Conservation (phyloP, 2,888 invertebrate species). For the Chorisops tibialis region DNA sequence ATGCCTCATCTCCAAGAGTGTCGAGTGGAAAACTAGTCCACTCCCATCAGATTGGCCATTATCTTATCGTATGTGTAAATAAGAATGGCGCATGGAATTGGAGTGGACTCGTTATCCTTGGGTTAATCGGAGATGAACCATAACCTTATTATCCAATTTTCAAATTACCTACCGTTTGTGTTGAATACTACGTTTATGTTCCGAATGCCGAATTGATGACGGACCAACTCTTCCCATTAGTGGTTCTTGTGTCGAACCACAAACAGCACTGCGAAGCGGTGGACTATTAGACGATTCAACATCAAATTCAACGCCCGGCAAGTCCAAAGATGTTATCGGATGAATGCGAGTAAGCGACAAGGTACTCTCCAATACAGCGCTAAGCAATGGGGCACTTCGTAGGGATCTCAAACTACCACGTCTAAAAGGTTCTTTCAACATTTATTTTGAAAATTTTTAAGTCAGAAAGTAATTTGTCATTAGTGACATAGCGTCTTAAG, state of each 20-base stretch:
- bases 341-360: constrained; percentile 52
- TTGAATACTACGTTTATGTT: constrained; percentile 46
- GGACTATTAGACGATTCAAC: constrained; percentile 43
- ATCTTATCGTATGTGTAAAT: too few relatives aligned
- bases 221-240: constrained; percentile 44
- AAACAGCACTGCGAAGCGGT: constrained; percentile 43
- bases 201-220: constrained; percentile 44
- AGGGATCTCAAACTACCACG: constrained; percentile 54
- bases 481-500: too few relatives aligned
- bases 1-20: too few relatives aligned
- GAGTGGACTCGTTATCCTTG: too few relatives aligned
- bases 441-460: constrained; percentile 43
- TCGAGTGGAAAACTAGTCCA: too few relatives aligned
- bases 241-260: constrained; percentile 37
- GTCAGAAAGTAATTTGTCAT: too few relatives aligned
- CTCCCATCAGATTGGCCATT: too few relatives aligned
- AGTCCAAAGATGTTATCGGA: constrained; percentile 51
- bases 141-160: too few relatives aligned
- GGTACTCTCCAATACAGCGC: constrained; percentile 52
- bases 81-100: too few relatives aligned
- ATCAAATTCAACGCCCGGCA: constrained; percentile 51
- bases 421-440: constrained; percentile 51
- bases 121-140: too few relatives aligned
- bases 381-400: constrained; percentile 52
- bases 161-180: constrained; percentile 49